phyloP scores from a whole-genome alignment of 1,140 invertebrate species.

The Calliopsis andreniformis region DNA sequence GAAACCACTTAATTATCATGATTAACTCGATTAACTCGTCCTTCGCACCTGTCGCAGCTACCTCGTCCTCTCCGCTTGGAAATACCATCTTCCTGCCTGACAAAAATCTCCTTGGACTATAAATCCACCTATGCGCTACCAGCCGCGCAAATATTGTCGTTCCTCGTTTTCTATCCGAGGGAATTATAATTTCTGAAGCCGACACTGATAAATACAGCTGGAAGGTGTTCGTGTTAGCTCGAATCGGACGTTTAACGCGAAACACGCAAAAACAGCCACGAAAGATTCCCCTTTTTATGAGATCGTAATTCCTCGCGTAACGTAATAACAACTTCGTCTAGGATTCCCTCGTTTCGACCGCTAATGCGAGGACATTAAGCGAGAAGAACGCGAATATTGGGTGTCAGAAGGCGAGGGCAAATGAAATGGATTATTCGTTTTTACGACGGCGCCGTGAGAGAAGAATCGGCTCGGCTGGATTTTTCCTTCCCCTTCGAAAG shows the following conservation, averaged over 20 bases:
- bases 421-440: constrained; percentile 13
- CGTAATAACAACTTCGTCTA: neutral
- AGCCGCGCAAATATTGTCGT: too few relatives aligned
- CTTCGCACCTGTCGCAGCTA: neutral
- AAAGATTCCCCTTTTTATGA: neutral
- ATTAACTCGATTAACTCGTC: constrained; percentile 28
- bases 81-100: neutral
- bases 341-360: neutral
- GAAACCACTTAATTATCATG: constrained; percentile 11
- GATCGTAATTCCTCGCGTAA: neutral
- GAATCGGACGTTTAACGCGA: too few relatives aligned
- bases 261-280: neutral
- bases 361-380: neutral
- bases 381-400: neutral
- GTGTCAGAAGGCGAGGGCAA: constrained; percentile 3
- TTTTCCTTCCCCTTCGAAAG: neutral
- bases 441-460: constrained; percentile 1
- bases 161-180: too few relatives aligned
- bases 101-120: neutral
- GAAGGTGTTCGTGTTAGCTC: neutral
- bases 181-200: too few relatives aligned
- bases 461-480: neutral
- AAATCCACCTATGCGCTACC: too few relatives aligned
- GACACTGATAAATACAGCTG: neutral
- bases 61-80: neutral